phyloP scores from a whole-genome alignment of 2,797 vertebrate genomes.

The Argyrosomus regius region DNA sequence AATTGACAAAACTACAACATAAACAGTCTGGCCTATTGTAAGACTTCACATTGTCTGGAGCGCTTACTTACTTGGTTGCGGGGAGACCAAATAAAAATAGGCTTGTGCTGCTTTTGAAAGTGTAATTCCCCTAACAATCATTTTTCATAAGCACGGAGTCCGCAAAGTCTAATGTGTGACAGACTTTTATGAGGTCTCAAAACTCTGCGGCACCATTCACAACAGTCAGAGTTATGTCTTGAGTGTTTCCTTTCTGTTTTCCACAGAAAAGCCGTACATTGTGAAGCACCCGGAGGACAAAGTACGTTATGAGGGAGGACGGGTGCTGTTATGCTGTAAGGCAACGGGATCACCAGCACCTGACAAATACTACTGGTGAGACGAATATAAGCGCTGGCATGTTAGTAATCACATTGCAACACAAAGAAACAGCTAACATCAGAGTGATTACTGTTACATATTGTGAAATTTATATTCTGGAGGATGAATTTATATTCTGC shows the following conservation, averaged over 20 bases:
- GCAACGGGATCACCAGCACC: conserved; percentile 90
- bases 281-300: conserved; percentile 92
- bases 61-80: conserved; percentile 41
- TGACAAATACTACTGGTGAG: conserved; percentile 95
- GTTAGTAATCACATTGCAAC: background rate
- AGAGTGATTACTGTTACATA: background rate
- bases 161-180: conserved; percentile 50
- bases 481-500: background rate
- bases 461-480: background rate
- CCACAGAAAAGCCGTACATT: conserved; percentile 93
- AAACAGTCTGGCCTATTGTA: conserved; percentile 51
- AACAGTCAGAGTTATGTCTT: conserved; percentile 34
- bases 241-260: conserved; percentile 53
- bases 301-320: conserved; percentile 89
- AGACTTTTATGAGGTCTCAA: conserved; percentile 63
- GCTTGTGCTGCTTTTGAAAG: conserved; percentile 50
- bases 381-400: background rate
- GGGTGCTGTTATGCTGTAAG: conserved; percentile 92
- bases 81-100: conserved; percentile 67
- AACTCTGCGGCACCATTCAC: conserved; percentile 47
- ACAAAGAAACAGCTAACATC: background rate
- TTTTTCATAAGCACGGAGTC: conserved; percentile 54
- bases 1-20: conserved; percentile 51
- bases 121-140: conserved; percentile 56
- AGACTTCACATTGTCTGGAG: conserved; percentile 37